Evolutionary conservation across 2,113 vertebrate species (phyloP), one percentile per base, ranked within the genome.

Genomic region (Butorides virescens): DNA sequence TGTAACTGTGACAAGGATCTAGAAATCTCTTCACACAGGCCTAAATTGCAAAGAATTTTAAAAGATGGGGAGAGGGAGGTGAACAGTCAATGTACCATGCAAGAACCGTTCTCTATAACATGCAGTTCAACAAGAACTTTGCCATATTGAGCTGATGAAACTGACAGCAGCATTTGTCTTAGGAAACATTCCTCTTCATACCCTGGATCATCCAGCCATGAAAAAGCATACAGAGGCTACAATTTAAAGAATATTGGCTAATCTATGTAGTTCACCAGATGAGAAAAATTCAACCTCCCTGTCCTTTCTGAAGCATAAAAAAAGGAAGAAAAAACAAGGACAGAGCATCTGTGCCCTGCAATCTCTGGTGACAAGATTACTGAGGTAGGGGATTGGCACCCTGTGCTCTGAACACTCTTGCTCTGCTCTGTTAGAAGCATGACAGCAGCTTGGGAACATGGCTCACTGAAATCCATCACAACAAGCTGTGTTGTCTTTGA

Each of bases 131-230:
- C 97, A 96, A 97, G 97, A 97, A 89, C 87, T 59, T 77, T 96
- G 93, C 96, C 92, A 92, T 85, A 92, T 58, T 94, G 85, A 95
- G 70, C 70, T 85, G 94, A 87, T 95, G 79, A 92, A 92, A 71
- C 79, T 96, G 97, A 98, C 92, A 97, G 92, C 50, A 46, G 44
- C 85, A 97, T 98, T 97, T 97, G 92, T 98, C 96, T 98, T 76
- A 68, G 95, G 74, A 97, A 97, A 92, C 85, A 95, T 96, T 96
- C 68, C 16, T 97, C 90, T 97, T 98, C 92, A 94, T 96, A 94
- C 67, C 8, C 75, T 68, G 91, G 82, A 52, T 83, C 93, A 91
- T 53, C 83, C 95, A 95, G 56, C 97, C 97, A 70, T 96, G 95
- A 97, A 97, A 94, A 98, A 86, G 90, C 75, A 93, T 92, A 96